A percentile compares a stretch with the other conserved stretches of the same genome.
These are phyloP conservation scores for Caerostris darwini DNA, from an alignment of 1,140 invertebrate genomes.

Conservation along the genomic window DNA sequence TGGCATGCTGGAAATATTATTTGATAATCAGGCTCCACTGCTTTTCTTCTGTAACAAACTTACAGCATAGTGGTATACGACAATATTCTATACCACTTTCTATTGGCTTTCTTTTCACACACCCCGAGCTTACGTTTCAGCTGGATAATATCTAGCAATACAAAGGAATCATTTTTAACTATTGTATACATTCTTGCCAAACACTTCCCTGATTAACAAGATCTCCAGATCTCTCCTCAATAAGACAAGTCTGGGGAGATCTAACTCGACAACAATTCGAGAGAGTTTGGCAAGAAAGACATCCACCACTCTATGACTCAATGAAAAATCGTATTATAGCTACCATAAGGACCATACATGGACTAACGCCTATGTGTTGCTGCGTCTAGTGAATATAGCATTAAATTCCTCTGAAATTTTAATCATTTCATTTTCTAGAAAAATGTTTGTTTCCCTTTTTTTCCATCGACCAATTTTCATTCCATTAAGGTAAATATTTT, in stretches of 20 bases:
- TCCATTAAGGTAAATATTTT: no score
- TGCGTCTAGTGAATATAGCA: background rate
- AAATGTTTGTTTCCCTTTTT: no score
- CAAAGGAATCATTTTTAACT: background rate
- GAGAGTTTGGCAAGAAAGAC: background rate
- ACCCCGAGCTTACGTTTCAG: background rate
- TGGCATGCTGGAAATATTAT: no score
- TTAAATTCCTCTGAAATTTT: background rate
- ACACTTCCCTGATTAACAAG: background rate
- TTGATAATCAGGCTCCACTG: no score
- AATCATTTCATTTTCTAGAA: background rate
- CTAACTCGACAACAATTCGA: background rate
- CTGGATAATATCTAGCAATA: background rate
- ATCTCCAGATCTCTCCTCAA: background rate
- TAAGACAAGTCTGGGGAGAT: background rate
- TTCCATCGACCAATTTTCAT: no score
- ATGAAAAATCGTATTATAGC: background rate
- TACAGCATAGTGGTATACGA: no score
- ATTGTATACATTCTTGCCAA: background rate
- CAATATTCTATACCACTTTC: no score
- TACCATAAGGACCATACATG: background rate
- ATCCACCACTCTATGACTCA: background rate
- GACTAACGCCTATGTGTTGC: background rate
- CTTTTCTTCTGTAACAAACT: no score
- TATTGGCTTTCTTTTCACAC: no score